Conservation (phyloP, 2,113 vertebrate genomes). For the Phaethornis superciliosus region DNA sequence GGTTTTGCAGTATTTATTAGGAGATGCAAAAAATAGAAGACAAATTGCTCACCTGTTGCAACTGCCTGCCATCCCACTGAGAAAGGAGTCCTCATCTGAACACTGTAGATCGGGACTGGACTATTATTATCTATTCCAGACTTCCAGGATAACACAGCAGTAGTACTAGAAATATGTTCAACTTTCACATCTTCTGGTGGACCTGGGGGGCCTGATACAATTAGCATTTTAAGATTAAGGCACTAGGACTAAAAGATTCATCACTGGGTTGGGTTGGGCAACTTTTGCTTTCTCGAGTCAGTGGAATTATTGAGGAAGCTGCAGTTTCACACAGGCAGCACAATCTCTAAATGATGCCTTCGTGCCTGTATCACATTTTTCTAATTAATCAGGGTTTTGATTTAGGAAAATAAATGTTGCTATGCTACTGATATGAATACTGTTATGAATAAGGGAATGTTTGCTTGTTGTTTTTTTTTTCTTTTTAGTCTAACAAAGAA, state of each 20-base stretch:
- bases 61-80: slow-evolving; percentile 96
- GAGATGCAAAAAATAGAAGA: rapidly evolving
- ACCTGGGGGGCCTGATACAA: slow-evolving; percentile 88
- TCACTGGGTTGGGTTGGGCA: neutral
- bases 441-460: neutral
- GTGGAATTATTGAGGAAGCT: slow-evolving; percentile 8
- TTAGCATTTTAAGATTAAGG: slow-evolving; percentile 11
- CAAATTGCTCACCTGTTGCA: slow-evolving; percentile 83
- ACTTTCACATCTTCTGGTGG: slow-evolving; percentile 90
- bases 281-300: neutral
- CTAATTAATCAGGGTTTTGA: neutral
- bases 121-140: slow-evolving; percentile 93
- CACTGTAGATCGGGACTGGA: slow-evolving; percentile 89
- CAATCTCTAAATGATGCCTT: neutral
- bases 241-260: neutral
- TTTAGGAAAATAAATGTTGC: neutral
- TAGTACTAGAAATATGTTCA: slow-evolving; percentile 90
- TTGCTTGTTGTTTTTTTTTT: neutral
- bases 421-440: neutral
- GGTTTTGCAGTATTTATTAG: neutral
- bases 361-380: neutral
- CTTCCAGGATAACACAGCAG: slow-evolving; percentile 90
- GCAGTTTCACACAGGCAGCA: neutral
- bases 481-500: neutral
- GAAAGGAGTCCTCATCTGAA: slow-evolving; percentile 93